Conservation (phyloP, 2,113 vertebrate species). For the Callospermophilus lateralis region DNA sequence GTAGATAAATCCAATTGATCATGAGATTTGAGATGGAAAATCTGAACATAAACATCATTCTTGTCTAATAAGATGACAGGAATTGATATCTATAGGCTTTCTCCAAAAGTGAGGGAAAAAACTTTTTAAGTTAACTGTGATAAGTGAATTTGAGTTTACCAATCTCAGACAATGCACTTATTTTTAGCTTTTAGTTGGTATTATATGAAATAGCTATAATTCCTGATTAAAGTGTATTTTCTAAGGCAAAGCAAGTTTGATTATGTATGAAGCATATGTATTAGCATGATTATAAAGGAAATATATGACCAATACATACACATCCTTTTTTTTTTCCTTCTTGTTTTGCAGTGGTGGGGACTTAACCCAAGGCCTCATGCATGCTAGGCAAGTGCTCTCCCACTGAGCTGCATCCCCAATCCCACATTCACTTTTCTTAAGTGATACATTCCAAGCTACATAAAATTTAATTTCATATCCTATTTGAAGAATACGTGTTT, state of each 20-base stretch:
- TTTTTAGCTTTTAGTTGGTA: conserved; percentile 59
- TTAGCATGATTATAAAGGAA: conserved; percentile 51
- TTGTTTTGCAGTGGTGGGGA: background rate
- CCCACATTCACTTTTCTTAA: conserved; percentile 37
- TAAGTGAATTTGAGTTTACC: conserved; percentile 50
- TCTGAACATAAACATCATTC: conserved; percentile 29
- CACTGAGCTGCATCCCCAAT: background rate
- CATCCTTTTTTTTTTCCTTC: background rate
- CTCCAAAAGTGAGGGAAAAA: background rate
- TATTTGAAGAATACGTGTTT: conserved; percentile 71
- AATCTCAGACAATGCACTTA: conserved; percentile 38
- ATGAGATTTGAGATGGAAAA: conserved; percentile 63
- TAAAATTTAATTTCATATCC: conserved; percentile 75
- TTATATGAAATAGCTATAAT: conserved; percentile 73
- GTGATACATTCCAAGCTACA: conserved; percentile 66
- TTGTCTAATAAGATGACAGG: conserved; percentile 30
- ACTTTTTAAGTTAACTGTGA: background rate
- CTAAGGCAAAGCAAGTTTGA: conserved; percentile 68
- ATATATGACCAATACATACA: background rate
- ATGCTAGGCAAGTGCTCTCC: too few species aligned
- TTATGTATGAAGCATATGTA: conserved; percentile 59
- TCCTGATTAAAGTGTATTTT: conserved; percentile 69
- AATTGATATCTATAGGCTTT: conserved; percentile 42
- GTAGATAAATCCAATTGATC: conserved; percentile 60
- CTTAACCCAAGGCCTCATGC: background rate